A percentile compares a stretch with the other conserved stretches of the same genome.
Evolutionary conservation across 1,140 invertebrate genomes (phyloP).

Genomic region (Adelges cooleyi): DNA sequence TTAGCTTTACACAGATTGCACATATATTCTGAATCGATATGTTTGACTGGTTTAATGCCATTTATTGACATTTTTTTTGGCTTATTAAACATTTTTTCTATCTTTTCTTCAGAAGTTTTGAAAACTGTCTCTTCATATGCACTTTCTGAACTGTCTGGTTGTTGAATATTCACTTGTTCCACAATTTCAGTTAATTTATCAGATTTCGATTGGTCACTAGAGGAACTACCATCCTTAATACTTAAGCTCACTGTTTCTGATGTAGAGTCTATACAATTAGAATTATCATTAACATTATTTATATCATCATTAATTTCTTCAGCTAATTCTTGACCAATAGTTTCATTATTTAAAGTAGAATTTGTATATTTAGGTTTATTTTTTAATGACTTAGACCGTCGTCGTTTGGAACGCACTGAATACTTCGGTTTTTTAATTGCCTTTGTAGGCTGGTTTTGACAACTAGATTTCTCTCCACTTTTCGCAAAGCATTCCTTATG

Average conservation of each 20-base stretch:
- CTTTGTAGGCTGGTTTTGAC: constrained; percentile 32
- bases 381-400: background rate
- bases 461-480: background rate
- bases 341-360: background rate
- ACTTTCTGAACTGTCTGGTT: background rate
- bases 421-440: background rate
- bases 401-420: background rate
- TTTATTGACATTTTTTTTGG: background rate
- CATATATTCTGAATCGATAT: background rate
- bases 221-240: background rate
- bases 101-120: background rate
- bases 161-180: background rate
- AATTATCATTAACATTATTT: background rate
- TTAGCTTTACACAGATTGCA: constrained; percentile 1
- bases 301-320: background rate
- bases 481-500: constrained; percentile 40
- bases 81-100: background rate
- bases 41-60: background rate
- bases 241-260: background rate
- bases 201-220: background rate
- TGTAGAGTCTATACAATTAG: background rate
- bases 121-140: background rate
- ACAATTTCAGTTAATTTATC: background rate
- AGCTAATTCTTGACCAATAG: background rate
- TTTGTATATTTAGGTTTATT: background rate